Base-by-base conservation (phyloP, 2,888 invertebrate genomes). In the Noctua fimbriata region DNA sequence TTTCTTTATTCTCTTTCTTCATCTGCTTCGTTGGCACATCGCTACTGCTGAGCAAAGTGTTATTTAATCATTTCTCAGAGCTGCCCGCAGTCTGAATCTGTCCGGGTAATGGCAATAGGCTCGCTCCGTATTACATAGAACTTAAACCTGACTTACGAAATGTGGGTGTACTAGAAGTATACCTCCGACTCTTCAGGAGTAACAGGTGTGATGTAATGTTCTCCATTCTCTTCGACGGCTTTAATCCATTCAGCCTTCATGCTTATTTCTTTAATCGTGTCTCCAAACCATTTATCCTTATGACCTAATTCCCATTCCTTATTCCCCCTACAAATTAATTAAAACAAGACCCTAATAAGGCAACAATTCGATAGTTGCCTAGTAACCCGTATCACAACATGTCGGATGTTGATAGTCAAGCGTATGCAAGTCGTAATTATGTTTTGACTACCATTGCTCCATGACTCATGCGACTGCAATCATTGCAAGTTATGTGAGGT, bases 291-390 rank as follows among this genome's bases (percentile, higher is more conserved):
- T 81, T 69, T 47, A 52, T 58, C 47, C 4, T 32, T 18, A 28
- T 65, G 44, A 44, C 44, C 47, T 65, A 60, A 76, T 79, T 69
- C 69, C 18, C 18, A 41, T 67, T 65, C 63, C 18, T n/a, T 55
- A 10, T 41, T 76, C 81, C 74, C 81, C 73, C 60, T 73, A 69
- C 28, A 47, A 41, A 73, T 79, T 71, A 79, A 82, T 78, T 76
- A 63, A 69, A 69, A 47, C 32, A 72, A 69, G 41, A 47, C 2
- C 41, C 28, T 79, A 76, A 76, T 86, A 82, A 85, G 76, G 79
- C 44, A 71, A 18, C 58, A 73, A 75, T 88, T 87, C 85, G 87
- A 90, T 90, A 70, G 91, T 91, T 89, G 91, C 91, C 75, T 83
- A 78, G 91, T 72, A 84, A 91, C 90, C 49, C 21, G 60, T 28